Conservation (phyloP, 1,140 invertebrate genomes). For the Leguminivora glycinivorella region DNA sequence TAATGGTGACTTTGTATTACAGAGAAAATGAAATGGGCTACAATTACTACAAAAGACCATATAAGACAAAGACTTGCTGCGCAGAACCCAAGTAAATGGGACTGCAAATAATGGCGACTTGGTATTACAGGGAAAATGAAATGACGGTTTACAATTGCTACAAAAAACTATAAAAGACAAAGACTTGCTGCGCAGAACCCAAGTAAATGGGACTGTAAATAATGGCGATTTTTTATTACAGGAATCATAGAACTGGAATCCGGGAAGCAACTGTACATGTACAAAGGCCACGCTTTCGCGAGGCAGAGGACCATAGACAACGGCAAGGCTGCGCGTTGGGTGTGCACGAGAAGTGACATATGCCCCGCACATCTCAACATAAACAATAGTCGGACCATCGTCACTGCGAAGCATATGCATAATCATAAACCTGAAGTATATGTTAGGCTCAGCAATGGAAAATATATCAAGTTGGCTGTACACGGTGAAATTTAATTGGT, state of each 20-base stretch:
- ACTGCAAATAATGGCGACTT: no score
- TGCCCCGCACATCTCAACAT: neutral
- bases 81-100: no score
- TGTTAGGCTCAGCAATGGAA: neutral
- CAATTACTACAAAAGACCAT: no score
- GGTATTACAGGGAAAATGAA: no score
- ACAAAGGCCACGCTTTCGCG: conserved; percentile 40
- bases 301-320: conserved; percentile 32
- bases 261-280: conserved; percentile 38
- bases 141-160: no score
- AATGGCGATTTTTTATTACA: conserved; percentile 31
- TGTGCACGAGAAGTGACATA: conserved; percentile 32
- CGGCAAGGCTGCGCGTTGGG: conserved; percentile 32
- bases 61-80: no score
- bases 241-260: conserved; percentile 35
- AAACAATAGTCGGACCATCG: neutral
- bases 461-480: neutral
- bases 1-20: no score
- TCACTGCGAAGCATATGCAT: neutral
- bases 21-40: no score
- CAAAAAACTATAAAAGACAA: no score
- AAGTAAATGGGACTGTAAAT: no score
- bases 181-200: no score
- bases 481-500: no score
- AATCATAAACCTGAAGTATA: neutral